Evolutionary conservation across 2,797 vertebrate genomes (phyloP).

Genomic region (Sparidentex hasta): DNA sequence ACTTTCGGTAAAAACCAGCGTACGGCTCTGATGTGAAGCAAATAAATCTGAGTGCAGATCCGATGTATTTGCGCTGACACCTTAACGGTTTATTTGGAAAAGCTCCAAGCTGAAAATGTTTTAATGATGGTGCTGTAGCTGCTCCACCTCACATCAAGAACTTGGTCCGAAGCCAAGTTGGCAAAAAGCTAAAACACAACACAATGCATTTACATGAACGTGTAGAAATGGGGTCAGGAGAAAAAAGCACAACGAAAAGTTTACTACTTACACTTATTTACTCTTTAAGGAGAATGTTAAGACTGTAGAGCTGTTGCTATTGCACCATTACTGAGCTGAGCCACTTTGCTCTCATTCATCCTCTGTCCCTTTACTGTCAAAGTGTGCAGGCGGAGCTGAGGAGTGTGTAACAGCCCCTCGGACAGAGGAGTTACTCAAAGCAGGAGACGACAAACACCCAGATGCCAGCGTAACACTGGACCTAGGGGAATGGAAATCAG

Average conservation of each 20-base stretch:
- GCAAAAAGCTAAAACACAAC: conserved; percentile 2
- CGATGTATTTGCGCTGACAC: not conserved
- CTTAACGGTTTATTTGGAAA: conserved; percentile 27
- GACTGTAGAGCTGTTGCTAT: not conserved
- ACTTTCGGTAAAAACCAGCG: not conserved
- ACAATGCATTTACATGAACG: not conserved
- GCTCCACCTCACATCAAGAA: conserved; percentile 13
- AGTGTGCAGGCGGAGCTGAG: not conserved
- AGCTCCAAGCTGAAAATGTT: conserved; percentile 4
- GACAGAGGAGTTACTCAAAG: conserved; percentile 9
- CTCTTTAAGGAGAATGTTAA: not conserved
- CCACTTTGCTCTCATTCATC: conserved; percentile 35
- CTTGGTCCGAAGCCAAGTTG: not conserved
- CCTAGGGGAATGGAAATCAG: not conserved
- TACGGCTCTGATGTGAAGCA: not conserved
- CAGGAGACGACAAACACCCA: conserved; percentile 6
- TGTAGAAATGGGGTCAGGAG: too few relatives aligned
- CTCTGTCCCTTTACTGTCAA: conserved; percentile 21
- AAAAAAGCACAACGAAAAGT: not conserved
- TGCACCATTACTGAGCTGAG: not conserved
- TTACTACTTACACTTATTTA: too few relatives aligned
- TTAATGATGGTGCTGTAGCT: conserved; percentile 4
- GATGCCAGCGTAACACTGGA: conserved; percentile 3
- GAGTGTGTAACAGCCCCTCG: conserved; percentile 11
- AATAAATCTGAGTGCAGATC: not conserved